Evolutionary conservation across 2,113 vertebrate genomes (phyloP), one percentile per base, ranked within the genome.

Genomic region (Abramis brama): DNA sequence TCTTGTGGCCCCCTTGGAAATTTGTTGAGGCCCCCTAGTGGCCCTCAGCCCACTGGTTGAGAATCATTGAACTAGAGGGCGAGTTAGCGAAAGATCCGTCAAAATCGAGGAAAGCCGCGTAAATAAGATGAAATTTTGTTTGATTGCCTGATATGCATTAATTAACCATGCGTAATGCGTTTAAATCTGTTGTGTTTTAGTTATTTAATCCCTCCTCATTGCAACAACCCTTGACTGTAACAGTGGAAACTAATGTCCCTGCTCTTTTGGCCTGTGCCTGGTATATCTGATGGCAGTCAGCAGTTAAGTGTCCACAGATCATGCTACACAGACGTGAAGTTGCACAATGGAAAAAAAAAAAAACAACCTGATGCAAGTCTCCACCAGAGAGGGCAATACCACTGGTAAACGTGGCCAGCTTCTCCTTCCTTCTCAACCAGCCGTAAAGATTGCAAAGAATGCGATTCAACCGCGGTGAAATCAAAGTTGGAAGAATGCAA

Each of bases 271-370:
- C 70, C 43, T 47, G 27, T 66, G 74, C 12, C 19, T 52, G 19
- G 59, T 88, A 79, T 78, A 82, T 86, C 78, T 78, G 70, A 55
- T 84, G 64, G 39, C 78, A 75, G 50, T 83, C 66, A 85, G 70
- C 84, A 78, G 45, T 76, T 76, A n/a, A 66, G 78, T 60, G 60
- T 23, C 68, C 25, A n/a, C 33, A 85, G 83, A 74, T 85, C 83
- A 82, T 70, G 59, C 62, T 66, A 73, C 66, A 36, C 50, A 60
- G 36, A 15, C 64, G 17, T 79, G 59, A 55, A 76, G 71, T 39
- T 78, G 76, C 68, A 68, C 62, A 88, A 74, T 87, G 83, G 33
- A n/a, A 77, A 79, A 81, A 82, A 87, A 86, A 74, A 39, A 43
- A 43, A 8, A 74, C 68, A 27, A 36, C 79, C 85, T 85, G 82